Evolutionary conservation across 2,888 invertebrate genomes (phyloP).

Genomic region (Camptogramma bilineatum): DNA sequence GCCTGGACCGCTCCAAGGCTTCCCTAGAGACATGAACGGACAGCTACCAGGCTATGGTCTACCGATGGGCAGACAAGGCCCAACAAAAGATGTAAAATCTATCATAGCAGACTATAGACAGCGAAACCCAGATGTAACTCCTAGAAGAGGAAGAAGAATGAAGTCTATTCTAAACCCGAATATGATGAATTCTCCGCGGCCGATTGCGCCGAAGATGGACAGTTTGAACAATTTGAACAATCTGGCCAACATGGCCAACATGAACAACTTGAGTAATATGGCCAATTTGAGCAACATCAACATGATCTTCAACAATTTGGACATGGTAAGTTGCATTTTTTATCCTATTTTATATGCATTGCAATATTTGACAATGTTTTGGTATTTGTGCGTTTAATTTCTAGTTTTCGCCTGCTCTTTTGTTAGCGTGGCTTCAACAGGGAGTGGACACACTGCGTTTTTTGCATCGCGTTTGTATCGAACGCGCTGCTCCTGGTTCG

Average conservation of each 20-base stretch:
- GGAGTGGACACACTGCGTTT: too few relatives aligned
- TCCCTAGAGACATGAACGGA: slow-evolving; percentile 83
- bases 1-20: slow-evolving; percentile 72
- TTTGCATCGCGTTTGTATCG: too few relatives aligned
- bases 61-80: slow-evolving; percentile 89
- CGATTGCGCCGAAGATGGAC: slow-evolving; percentile 76
- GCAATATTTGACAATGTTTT: too few relatives aligned
- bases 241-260: slow-evolving; percentile 43
- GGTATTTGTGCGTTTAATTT: too few relatives aligned
- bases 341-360: background rate
- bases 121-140: slow-evolving; percentile 90
- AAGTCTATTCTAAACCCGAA: slow-evolving; percentile 82
- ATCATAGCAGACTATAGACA: slow-evolving; percentile 93
- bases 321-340: slow-evolving; percentile 70
- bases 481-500: too few relatives aligned
- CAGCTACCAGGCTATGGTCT: slow-evolving; percentile 84
- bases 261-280: slow-evolving; percentile 43
- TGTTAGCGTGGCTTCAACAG: too few relatives aligned
- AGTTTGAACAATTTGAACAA: slow-evolving; percentile 53
- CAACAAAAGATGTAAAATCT: slow-evolving; percentile 92
- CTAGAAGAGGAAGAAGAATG: slow-evolving; percentile 88
- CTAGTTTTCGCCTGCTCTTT: too few relatives aligned
- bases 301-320: slow-evolving; percentile 80
- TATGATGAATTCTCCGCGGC: slow-evolving; percentile 75
- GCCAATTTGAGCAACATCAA: slow-evolving; percentile 64